Conservation (phyloP, 1,140 invertebrate genomes). For the Probaryconus sp. region DNA sequence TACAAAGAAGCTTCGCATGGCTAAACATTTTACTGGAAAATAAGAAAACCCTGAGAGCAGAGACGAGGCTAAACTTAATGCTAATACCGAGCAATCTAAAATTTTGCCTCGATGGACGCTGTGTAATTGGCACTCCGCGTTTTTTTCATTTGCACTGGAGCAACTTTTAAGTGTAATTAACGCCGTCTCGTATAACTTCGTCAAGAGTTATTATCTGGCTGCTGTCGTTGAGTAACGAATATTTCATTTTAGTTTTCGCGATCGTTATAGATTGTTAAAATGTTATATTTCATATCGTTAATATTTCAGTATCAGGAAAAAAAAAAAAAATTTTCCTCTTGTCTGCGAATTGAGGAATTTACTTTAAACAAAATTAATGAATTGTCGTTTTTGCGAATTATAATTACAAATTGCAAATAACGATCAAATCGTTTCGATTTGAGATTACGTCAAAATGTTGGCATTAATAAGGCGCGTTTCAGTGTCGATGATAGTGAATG, state of each 20-base stretch:
- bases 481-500: not conserved
- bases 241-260: constrained; percentile 31
- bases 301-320: too few species aligned
- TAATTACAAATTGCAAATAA: too few species aligned
- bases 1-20: too few species aligned
- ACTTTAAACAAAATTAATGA: too few species aligned
- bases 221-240: constrained; percentile 42
- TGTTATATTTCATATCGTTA: too few species aligned
- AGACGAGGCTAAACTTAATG: too few species aligned
- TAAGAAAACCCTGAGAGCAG: constrained; percentile 25
- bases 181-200: constrained; percentile 57
- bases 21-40: constrained; percentile 28
- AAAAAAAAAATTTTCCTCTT: too few species aligned
- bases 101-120: constrained; percentile 56
- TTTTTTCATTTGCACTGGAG: constrained; percentile 51
- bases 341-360: too few species aligned
- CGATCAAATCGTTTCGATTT: too few species aligned
- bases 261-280: constrained; percentile 43
- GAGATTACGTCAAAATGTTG: too few species aligned
- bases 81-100: constrained; percentile 51
- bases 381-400: too few species aligned
- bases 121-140: constrained; percentile 54
- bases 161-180: constrained; percentile 61
- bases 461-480: too few species aligned
- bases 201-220: constrained; percentile 51